phyloP scores from a whole-genome alignment of 2,888 invertebrate species.

The Anoplius nigerrimus region DNA sequence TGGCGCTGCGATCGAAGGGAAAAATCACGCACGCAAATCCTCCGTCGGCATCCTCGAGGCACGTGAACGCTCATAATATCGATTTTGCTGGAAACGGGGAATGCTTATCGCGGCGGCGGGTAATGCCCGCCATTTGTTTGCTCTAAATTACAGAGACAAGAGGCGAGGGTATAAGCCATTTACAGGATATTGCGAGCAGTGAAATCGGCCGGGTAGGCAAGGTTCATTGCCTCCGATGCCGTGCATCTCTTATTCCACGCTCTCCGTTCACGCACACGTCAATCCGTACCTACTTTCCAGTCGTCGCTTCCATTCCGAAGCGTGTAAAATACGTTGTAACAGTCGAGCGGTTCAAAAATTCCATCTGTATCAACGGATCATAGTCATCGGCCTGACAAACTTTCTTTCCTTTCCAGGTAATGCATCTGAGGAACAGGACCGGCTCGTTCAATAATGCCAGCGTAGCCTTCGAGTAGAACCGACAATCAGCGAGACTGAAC shows the following conservation, averaged over 20 bases:
- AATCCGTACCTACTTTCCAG: too few species aligned
- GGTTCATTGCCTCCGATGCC: neutral
- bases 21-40: slow-evolving; percentile 6
- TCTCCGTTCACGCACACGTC: slow-evolving; percentile 1
- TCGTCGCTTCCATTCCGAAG: too few species aligned
- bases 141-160: slow-evolving; percentile 15
- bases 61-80: slow-evolving; percentile 13
- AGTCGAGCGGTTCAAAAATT: too few species aligned
- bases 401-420: slow-evolving; percentile 59
- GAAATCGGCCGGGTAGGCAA: slow-evolving; percentile 13
- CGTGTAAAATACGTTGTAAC: too few species aligned
- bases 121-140: slow-evolving; percentile 12
- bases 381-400: too few species aligned
- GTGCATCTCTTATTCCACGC: neutral
- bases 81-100: slow-evolving; percentile 1
- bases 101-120: neutral
- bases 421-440: slow-evolving; percentile 44
- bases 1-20: neutral
- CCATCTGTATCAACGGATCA: too few species aligned
- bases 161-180: slow-evolving; percentile 13
- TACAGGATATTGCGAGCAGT: slow-evolving; percentile 13
- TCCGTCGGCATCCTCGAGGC: neutral
- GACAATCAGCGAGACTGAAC: too few species aligned
- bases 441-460: slow-evolving; percentile 38
- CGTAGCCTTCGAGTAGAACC: too few species aligned